Evolutionary conservation across 2,113 vertebrate species (phyloP), one percentile per base, ranked within the genome.

Genomic region (Chaenocephalus aceratus): DNA sequence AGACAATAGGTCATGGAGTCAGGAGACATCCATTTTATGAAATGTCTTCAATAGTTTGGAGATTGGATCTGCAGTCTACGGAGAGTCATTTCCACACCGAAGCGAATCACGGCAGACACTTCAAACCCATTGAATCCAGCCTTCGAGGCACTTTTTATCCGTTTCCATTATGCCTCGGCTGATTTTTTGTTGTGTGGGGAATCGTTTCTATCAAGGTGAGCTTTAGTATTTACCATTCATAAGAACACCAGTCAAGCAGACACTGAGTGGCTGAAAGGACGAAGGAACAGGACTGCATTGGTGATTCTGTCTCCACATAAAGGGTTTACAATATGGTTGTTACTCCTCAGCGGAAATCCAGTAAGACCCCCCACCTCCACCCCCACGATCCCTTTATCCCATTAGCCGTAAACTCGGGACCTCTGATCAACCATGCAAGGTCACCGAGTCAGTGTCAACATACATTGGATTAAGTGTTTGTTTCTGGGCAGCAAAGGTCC

Each of bases 1-100:
- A 91, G 81, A 82, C 81, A 75, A 72, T 51, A 80, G 83, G 85
- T 88, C 83, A 80, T 72, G 49, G 77, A 84, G 84, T 85, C 82
- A 91, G 3, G 46, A 3, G 56, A 61, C 49, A 10, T 78, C 54
- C 59, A 72, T 82, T 41, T 66, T 75, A 72, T 83, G 83, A 72
- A 88, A 80, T 86, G 13, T 79, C 44, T 77, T 86, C 54, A 2
- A 49, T 65, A 48, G 77, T 85, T 81, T 73, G 34, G 70, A 76
- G 75, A 85, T 75, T 82, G 76, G 72, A 78, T 79, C 68, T 11
- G 41, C 57, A 68, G 56, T 77, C 81, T 63, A 26, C 44, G 68
- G 56, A 75, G 21, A 85, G 59, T 76, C 10, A 30, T 82, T 77
- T 67, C 7, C 46, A 74, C 62, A 67, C 26, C 16, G 26, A 75